phyloP scores from a whole-genome alignment of 2,888 invertebrate species.

The Cryptus armator region DNA sequence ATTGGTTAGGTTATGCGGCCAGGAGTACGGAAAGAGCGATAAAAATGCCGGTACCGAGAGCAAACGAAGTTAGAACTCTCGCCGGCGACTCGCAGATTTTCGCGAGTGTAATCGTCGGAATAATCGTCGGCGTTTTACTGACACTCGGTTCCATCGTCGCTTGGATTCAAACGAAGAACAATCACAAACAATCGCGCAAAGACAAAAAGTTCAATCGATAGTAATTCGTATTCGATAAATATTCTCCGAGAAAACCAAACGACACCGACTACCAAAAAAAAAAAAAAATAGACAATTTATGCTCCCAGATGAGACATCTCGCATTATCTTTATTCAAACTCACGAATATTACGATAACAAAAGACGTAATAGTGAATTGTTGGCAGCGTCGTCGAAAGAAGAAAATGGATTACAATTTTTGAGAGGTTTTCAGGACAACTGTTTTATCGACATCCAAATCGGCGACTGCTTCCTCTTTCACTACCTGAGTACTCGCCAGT shows the following conservation, averaged over 20 bases:
- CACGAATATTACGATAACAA: too few species aligned
- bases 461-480: slow-evolving; percentile 84
- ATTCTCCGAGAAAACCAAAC: neutral
- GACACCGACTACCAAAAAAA: neutral
- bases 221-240: slow-evolving; percentile 1
- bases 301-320: too few species aligned
- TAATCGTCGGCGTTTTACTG: slow-evolving; percentile 69
- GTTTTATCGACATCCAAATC: slow-evolving; percentile 88
- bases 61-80: slow-evolving; percentile 74
- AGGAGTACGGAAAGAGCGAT: slow-evolving; percentile 76
- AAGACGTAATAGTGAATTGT: too few species aligned
- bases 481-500: slow-evolving; percentile 72
- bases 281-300: too few species aligned
- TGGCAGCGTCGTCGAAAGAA: too few species aligned
- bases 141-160: slow-evolving; percentile 30
- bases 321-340: too few species aligned
- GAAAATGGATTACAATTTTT: slow-evolving; percentile 26
- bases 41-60: slow-evolving; percentile 73
- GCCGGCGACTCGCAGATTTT: slow-evolving; percentile 78
- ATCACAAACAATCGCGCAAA: slow-evolving; percentile 53
- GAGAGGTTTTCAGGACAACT: slow-evolving; percentile 85
- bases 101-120: slow-evolving; percentile 78
- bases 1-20: slow-evolving; percentile 80
- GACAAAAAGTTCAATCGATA: slow-evolving; percentile 65
- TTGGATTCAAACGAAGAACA: slow-evolving; percentile 28